Conservation (phyloP, 1,140 invertebrate genomes). For the Centruroides sculpturatus region DNA sequence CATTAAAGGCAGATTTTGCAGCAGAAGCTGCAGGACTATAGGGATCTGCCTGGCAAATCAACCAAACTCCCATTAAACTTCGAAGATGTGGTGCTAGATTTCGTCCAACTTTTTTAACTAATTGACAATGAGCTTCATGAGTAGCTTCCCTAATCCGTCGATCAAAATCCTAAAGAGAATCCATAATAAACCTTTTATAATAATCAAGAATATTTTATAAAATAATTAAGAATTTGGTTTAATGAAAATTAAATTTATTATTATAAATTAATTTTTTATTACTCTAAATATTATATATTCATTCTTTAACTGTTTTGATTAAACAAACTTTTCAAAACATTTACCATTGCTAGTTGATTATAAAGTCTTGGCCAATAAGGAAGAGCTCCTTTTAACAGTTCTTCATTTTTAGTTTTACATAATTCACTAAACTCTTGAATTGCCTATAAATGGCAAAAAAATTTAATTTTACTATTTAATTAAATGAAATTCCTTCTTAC, state of each 20-base stretch:
- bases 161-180: constrained; percentile 43
- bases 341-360: constrained; percentile 43
- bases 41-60: constrained; percentile 61
- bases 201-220: not conserved
- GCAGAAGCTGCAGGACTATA: constrained; percentile 60
- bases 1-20: constrained; percentile 47
- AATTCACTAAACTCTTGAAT: constrained; percentile 58
- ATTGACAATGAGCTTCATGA: constrained; percentile 40
- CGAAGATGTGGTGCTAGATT: constrained; percentile 63
- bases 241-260: not conserved
- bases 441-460: constrained; percentile 37
- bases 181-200: not conserved
- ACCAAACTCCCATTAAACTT: constrained; percentile 50
- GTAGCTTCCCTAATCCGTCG: constrained; percentile 57
- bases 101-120: constrained; percentile 50
- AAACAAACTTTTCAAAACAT: constrained; percentile 3
- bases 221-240: not conserved
- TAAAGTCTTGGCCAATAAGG: constrained; percentile 66
- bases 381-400: constrained; percentile 46
- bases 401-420: constrained; percentile 39
- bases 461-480: constrained; percentile 1
- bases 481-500: too few species aligned
- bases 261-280: constrained; percentile 2
- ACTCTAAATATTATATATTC: not conserved
- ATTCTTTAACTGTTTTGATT: too few species aligned